These are phyloP conservation scores for Thysanoteuthis rhombus DNA, from an alignment of 2,888 invertebrate species.

Conservation along the genomic window DNA sequence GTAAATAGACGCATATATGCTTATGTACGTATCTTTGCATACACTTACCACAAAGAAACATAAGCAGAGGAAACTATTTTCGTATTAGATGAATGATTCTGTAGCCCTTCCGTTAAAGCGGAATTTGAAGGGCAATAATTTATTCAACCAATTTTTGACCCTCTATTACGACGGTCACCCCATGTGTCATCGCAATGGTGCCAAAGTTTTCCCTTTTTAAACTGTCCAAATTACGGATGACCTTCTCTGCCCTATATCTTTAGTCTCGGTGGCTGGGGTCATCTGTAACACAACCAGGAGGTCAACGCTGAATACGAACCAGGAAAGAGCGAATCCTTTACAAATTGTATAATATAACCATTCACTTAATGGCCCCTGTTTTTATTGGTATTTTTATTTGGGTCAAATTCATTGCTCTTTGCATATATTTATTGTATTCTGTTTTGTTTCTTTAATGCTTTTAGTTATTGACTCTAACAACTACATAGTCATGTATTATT, in stretches of 20 bases:
- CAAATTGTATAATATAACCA: background rate
- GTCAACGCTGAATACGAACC: background rate
- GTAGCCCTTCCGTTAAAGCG: background rate
- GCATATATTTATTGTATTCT: background rate
- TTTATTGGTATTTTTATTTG: background rate
- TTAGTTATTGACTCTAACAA: background rate
- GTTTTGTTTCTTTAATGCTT: background rate
- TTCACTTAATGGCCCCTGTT: background rate
- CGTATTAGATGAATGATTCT: constrained; percentile 12
- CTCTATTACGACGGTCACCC: background rate
- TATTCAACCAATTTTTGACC: background rate
- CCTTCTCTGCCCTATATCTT: background rate
- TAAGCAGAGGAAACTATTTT: background rate
- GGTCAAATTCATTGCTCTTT: background rate
- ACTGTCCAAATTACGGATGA: constrained; percentile 12
- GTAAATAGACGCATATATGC: background rate
- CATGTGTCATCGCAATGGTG: background rate
- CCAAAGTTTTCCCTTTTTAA: background rate
- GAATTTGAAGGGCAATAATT: background rate
- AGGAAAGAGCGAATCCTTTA: background rate
- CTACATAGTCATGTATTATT: background rate
- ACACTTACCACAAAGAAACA: background rate
- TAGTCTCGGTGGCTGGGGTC: background rate
- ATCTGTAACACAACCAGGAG: background rate
- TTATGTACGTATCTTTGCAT: background rate